phyloP scores from a whole-genome alignment of 2,113 vertebrate genomes.

The Muntiacus reevesi region DNA sequence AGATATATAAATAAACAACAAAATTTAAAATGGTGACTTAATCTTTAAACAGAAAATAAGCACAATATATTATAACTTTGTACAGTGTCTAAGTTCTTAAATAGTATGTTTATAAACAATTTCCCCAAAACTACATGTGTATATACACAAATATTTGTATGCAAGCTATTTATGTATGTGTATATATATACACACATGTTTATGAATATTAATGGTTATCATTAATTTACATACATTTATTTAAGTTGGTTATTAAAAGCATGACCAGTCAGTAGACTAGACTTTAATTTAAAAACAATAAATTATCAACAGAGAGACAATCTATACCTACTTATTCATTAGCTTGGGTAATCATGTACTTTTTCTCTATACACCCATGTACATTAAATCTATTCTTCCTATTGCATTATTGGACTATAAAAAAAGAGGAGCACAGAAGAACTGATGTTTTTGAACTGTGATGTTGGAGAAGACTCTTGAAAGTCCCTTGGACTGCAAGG shows the following conservation, averaged over 20 bases:
- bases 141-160: background rate
- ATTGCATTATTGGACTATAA: no score
- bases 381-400: no score
- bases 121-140: background rate
- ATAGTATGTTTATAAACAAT: background rate
- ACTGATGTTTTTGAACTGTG: no score
- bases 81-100: background rate
- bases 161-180: background rate
- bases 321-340: no score
- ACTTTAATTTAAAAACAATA: no score
- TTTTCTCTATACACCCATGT: no score
- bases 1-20: background rate
- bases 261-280: background rate
- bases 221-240: background rate
- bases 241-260: background rate
- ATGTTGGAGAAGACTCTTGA: no score
- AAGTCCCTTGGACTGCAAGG: no score
- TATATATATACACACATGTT: background rate
- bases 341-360: no score
- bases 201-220: background rate
- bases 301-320: no score
- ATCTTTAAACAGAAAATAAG: background rate
- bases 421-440: fast-evolving
- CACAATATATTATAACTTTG: background rate
- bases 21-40: background rate